Evolutionary conservation across 2,888 invertebrate genomes (phyloP).

Genomic region (Ramazzottius varieornatus): DNA sequence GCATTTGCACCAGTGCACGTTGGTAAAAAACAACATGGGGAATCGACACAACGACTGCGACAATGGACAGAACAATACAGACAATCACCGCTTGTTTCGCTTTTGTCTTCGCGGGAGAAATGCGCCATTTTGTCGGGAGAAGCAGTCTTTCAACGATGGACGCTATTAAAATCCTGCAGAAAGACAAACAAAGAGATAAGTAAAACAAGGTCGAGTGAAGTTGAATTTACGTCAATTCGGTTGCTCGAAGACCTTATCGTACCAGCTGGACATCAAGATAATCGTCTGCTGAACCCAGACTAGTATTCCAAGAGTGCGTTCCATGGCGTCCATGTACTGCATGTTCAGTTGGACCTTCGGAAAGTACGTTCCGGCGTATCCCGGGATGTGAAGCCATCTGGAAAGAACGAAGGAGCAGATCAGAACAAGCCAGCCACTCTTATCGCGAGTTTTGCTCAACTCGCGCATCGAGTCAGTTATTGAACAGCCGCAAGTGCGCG

Average conservation of each 20-base stretch:
- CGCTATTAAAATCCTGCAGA: not conserved
- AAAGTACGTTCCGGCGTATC: not conserved
- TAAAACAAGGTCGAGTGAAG: not conserved
- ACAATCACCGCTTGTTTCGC: not conserved
- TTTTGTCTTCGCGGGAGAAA: not conserved
- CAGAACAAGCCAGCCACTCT: not conserved
- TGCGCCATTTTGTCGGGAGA: not conserved
- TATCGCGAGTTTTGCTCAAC: not conserved
- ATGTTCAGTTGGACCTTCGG: not conserved
- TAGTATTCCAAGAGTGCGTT: not conserved
- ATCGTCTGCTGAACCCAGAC: not conserved
- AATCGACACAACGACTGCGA: not conserved
- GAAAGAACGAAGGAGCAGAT: not conserved
- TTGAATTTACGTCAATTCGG: not conserved
- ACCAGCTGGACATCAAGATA: conserved; percentile 1
- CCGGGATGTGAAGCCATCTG: not conserved
- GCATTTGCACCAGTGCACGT: not conserved
- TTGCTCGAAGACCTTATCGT: not conserved
- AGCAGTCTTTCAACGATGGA: not conserved
- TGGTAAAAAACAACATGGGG: not conserved
- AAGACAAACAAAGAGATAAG: not conserved
- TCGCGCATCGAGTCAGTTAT: too few species aligned
- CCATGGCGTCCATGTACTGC: not conserved
- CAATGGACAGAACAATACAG: not conserved
- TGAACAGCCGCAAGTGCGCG: too few species aligned